phyloP scores from a whole-genome alignment of 2,888 invertebrate genomes.

The Hydrotaea cyrtoneurina region DNA sequence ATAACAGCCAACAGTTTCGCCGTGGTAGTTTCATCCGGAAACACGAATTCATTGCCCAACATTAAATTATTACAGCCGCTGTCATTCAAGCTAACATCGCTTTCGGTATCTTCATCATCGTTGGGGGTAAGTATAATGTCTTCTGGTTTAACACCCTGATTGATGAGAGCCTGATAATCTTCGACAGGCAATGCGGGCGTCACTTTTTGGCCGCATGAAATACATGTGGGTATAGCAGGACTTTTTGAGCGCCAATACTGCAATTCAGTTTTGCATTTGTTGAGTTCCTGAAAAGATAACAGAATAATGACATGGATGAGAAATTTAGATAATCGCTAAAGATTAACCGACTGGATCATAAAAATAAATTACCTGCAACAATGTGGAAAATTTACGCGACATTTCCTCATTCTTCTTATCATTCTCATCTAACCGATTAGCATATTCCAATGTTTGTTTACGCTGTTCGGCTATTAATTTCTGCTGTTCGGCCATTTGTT shows the following conservation, averaged over 20 bases:
- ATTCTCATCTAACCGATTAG: conserved; percentile 92
- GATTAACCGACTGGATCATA: no score
- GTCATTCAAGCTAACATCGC: conserved; percentile 70
- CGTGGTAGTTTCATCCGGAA: conserved; percentile 78
- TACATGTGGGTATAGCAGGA: conserved; percentile 89
- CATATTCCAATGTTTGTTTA: conserved; percentile 89
- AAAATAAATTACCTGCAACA: conserved; percentile 91
- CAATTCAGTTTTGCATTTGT: conserved; percentile 94
- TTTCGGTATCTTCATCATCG: conserved; percentile 77
- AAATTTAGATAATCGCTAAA: no score
- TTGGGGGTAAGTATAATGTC: conserved; percentile 79
- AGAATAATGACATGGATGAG: no score
- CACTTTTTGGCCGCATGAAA: conserved; percentile 86
- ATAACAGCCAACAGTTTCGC: conserved; percentile 78
- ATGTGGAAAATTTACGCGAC: conserved; percentile 92
- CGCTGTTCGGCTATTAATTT: conserved; percentile 88
- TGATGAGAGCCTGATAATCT: conserved; percentile 84
- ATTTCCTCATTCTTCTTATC: conserved; percentile 95
- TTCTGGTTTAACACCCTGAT: conserved; percentile 84
- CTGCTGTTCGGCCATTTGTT: conserved; percentile 90
- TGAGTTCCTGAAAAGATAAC: conserved; percentile 85
- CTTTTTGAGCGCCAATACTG: conserved; percentile 96
- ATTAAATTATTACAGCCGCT: conserved; percentile 68
- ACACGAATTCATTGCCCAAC: conserved; percentile 73
- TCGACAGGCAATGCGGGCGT: conserved; percentile 82